These are phyloP conservation scores for Gnathonemus echidnorhynchus DNA, from an alignment of 2,113 vertebrate genomes.

Conservation along the genomic window DNA sequence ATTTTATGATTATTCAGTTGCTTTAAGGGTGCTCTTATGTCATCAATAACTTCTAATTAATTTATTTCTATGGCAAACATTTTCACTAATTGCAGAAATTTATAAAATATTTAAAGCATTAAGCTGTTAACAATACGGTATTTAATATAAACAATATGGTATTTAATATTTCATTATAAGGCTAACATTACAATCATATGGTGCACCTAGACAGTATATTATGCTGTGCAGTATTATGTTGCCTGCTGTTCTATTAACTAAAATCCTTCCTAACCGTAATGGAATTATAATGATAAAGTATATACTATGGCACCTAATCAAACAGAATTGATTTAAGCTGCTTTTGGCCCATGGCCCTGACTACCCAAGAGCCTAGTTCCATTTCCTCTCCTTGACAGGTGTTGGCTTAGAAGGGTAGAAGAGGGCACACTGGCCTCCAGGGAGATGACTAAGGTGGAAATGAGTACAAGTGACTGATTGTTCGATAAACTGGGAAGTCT, in stretches of 20 bases:
- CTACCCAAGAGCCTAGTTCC: slow-evolving; percentile 40
- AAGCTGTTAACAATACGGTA: neutral
- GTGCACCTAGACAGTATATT: slow-evolving; percentile 46
- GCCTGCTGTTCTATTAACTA: slow-evolving; percentile 60
- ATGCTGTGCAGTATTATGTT: slow-evolving; percentile 46
- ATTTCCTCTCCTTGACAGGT: slow-evolving; percentile 40
- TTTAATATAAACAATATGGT: neutral
- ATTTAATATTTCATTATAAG: neutral
- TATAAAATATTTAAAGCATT: neutral
- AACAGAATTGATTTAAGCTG: slow-evolving; percentile 62
- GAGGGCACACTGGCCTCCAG: neutral
- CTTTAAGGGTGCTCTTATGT: neutral
- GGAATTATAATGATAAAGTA: slow-evolving; percentile 65
- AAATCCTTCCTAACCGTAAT: slow-evolving; percentile 61
- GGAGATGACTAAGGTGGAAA: slow-evolving; percentile 21
- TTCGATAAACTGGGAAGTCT: slow-evolving; percentile 16
- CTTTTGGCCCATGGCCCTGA: slow-evolving; percentile 45
- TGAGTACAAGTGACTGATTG: slow-evolving; percentile 15
- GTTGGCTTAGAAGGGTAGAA: slow-evolving; percentile 15
- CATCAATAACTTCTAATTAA: neutral
- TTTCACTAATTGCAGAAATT: neutral
- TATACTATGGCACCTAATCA: slow-evolving; percentile 55
- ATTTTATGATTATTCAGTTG: neutral
- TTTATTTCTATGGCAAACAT: neutral
- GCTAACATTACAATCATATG: neutral